Conservation (phyloP, 2,797 vertebrate species). For the Dendrocincla fuliginosa region DNA sequence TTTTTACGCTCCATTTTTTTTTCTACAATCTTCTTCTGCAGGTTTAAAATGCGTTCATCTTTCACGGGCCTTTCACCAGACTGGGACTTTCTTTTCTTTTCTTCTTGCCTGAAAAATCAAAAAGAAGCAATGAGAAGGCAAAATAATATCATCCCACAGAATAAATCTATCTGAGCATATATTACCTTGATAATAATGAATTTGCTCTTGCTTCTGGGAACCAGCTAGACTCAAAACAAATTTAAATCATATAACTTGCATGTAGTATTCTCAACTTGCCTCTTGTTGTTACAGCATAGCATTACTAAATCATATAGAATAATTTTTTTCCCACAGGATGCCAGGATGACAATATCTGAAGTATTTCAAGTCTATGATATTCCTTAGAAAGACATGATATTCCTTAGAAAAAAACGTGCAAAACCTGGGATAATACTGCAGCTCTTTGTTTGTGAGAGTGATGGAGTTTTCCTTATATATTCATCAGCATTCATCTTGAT, state of each 20-base stretch:
- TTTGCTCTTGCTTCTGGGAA: slow-evolving; percentile 14
- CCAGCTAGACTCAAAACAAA: not conserved
- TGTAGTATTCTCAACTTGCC: not conserved
- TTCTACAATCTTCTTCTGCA: slow-evolving; percentile 80
- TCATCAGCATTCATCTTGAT: not conserved
- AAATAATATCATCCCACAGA: not conserved
- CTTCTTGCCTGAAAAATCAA: slow-evolving; percentile 76
- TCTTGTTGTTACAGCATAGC: not conserved
- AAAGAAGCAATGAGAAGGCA: not conserved
- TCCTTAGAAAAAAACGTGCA: not conserved
- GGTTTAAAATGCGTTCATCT: slow-evolving; percentile 77
- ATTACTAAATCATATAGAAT: not conserved
- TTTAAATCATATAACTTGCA: not conserved
- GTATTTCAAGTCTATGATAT: not conserved
- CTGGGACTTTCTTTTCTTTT: slow-evolving; percentile 69
- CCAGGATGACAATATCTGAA: not conserved
- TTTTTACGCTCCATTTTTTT: slow-evolving; percentile 77
- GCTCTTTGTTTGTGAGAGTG: not conserved
- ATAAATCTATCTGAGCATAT: not conserved
- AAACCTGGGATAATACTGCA: not conserved
- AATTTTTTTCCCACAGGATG: not conserved
- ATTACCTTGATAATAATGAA: not conserved
- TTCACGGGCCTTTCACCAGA: slow-evolving; percentile 42
- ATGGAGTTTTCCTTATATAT: not conserved
- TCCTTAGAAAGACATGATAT: not conserved